These are phyloP conservation scores for Scolopax mira DNA, from an alignment of 2,113 vertebrate species.

Conservation along the genomic window DNA sequence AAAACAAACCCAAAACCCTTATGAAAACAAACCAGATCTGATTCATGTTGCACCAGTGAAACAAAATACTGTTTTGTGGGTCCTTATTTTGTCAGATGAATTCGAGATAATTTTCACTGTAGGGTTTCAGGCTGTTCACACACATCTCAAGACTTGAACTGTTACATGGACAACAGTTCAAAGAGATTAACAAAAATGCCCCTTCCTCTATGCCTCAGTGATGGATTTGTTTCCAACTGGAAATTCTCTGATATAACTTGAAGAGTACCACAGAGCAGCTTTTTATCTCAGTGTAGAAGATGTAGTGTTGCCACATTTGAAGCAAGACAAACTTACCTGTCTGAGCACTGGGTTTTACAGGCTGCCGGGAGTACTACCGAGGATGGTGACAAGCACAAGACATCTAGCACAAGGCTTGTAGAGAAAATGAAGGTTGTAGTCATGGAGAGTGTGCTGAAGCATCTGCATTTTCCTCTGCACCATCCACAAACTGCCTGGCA, in stretches of 20 bases:
- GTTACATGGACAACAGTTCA: neutral
- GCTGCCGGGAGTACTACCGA: neutral
- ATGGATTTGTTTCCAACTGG: neutral
- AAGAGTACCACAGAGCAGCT: neutral
- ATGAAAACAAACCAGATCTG: neutral
- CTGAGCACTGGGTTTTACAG: neutral
- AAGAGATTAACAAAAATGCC: neutral
- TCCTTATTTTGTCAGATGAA: neutral
- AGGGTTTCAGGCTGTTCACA: neutral
- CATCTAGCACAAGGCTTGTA: neutral
- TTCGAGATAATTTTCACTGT: neutral
- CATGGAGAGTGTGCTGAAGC: neutral
- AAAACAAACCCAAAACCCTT: neutral
- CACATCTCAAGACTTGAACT: neutral
- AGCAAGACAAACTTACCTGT: neutral
- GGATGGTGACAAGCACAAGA: neutral
- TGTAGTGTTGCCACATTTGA: neutral
- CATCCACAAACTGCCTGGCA: neutral
- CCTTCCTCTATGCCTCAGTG: neutral
- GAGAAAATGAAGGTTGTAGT: neutral
- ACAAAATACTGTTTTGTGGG: neutral
- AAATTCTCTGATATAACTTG: neutral
- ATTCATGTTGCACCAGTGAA: neutral
- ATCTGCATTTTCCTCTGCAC: neutral
- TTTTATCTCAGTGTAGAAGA: neutral